Conservation (phyloP, 1,140 invertebrate genomes). For the Atta cephalotes region DNA sequence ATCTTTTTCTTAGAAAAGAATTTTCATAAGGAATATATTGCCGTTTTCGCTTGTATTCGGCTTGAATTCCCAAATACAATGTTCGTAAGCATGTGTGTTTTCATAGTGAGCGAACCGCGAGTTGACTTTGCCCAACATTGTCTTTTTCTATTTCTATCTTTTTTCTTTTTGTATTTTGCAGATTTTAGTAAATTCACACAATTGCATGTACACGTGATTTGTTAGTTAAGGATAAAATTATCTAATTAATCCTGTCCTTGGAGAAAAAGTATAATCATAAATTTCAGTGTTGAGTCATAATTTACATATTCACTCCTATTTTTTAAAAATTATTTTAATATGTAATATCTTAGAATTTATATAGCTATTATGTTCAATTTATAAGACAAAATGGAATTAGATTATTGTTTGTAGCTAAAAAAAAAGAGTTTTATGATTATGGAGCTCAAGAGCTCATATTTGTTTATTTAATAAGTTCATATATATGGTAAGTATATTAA, state of each 20-base stretch:
- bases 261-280: neutral
- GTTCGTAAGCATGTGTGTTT: conserved; percentile 21
- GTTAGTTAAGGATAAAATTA: neutral
- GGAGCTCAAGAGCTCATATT: neutral
- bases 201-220: neutral
- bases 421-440: neutral
- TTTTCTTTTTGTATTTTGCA: neutral
- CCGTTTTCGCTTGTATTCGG: conserved; percentile 24
- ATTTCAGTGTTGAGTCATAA: neutral
- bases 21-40: conserved; percentile 48
- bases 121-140: conserved; percentile 10
- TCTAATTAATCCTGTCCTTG: neutral
- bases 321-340: conserved; percentile 13
- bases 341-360: neutral
- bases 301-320: neutral
- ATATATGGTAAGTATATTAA: neutral
- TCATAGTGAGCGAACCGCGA: neutral
- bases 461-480: neutral
- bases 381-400: neutral
- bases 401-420: neutral
- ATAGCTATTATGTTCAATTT: neutral
- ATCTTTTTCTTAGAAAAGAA: conserved; percentile 43
- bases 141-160: neutral
- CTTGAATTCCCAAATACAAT: conserved; percentile 23
- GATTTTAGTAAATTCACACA: neutral